Percentiles rank a stretch among this genome's conserved stretches.
phyloP scores from a whole-genome alignment of 1,140 invertebrate species.

The Dufourea novaeangliae region DNA sequence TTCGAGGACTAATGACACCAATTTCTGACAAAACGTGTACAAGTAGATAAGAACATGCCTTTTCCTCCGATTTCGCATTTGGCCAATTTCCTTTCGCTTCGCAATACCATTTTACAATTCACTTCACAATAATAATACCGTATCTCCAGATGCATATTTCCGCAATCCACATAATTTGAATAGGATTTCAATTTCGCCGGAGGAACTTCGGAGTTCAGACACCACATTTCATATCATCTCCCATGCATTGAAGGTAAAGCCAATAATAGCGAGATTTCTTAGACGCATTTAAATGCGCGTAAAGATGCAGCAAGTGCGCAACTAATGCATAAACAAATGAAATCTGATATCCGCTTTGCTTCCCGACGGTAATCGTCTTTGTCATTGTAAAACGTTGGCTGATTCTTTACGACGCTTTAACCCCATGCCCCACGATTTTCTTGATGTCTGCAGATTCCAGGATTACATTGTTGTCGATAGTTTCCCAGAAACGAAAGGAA shows the following conservation, averaged over 20 bases:
- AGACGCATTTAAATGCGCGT: neutral
- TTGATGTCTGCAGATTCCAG: too few species aligned
- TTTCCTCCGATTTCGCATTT: too few species aligned
- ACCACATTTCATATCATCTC: too few species aligned
- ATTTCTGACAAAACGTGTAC: too few species aligned
- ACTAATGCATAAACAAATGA: constrained; percentile 2
- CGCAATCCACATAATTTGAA: constrained; percentile 39
- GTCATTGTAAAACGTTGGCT: neutral
- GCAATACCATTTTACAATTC: neutral
- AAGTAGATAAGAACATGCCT: too few species aligned
- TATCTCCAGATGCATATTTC: constrained; percentile 9
- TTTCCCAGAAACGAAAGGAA: too few species aligned
- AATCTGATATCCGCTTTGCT: neutral
- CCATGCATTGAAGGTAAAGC: constrained; percentile 10
- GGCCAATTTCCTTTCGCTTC: too few species aligned
- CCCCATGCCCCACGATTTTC: too few species aligned
- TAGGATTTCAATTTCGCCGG: constrained; percentile 43
- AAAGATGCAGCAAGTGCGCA: too few species aligned
- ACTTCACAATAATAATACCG: neutral
- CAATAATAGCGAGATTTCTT: constrained; percentile 3
- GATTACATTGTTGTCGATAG: too few species aligned
- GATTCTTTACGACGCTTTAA: constrained; percentile 3
- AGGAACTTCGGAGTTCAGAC: too few species aligned
- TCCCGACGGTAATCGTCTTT: neutral
- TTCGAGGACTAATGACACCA: too few species aligned